phyloP scores from a whole-genome alignment of 2,113 vertebrate species.

The Pimephales promelas region DNA sequence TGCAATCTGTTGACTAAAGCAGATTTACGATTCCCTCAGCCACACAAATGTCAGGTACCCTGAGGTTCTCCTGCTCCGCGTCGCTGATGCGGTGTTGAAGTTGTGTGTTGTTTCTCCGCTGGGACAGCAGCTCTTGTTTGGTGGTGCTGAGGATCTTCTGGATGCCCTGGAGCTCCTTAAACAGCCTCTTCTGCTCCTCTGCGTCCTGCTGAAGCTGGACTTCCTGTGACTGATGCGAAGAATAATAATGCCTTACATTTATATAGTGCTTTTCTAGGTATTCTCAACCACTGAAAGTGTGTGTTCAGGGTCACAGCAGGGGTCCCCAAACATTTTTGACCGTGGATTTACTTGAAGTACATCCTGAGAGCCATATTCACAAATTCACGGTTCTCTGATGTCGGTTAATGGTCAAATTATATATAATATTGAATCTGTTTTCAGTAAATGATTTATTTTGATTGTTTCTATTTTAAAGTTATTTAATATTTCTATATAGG shows the following conservation, averaged over 20 bases:
- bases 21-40: too few relatives aligned
- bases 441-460: background rate
- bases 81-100: constrained; percentile 77
- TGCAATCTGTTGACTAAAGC: background rate
- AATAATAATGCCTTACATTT: too few relatives aligned
- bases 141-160: constrained; percentile 64
- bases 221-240: constrained; percentile 34
- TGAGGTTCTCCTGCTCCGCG: constrained; percentile 76
- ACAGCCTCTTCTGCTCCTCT: constrained; percentile 73
- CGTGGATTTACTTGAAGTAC: background rate
- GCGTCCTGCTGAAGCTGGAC: constrained; percentile 67
- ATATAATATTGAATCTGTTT: background rate
- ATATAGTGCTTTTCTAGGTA: too few relatives aligned
- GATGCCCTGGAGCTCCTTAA: constrained; percentile 66
- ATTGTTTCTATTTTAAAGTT: background rate
- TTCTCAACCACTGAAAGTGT: background rate
- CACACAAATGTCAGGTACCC: constrained; percentile 7
- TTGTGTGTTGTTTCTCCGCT: constrained; percentile 65
- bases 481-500: background rate
- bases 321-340: background rate
- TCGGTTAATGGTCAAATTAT: background rate
- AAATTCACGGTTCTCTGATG: background rate
- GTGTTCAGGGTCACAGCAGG: background rate
- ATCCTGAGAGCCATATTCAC: background rate
- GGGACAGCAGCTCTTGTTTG: constrained; percentile 76